A percentile compares a stretch with the other conserved stretches of the same genome.
Evolutionary conservation across 2,113 vertebrate genomes (phyloP).

Genomic region (Pluvialis apricaria): DNA sequence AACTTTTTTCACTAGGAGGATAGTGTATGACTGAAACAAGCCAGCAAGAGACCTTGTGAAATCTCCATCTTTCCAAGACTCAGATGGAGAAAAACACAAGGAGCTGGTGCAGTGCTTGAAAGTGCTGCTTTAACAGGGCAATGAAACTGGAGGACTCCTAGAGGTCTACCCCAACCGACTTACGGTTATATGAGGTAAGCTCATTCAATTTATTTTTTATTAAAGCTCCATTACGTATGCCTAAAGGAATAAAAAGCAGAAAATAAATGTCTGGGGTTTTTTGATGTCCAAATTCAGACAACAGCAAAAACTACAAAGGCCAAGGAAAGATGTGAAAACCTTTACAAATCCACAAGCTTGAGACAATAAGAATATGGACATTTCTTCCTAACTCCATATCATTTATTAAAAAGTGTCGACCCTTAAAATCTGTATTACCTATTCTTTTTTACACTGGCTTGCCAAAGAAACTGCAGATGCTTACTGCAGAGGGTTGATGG

Average conservation of each 20-base stretch:
- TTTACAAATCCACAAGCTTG: not conserved
- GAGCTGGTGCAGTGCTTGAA: not conserved
- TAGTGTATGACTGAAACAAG: not conserved
- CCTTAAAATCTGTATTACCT: not conserved
- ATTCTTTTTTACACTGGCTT: not conserved
- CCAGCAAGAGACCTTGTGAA: not conserved
- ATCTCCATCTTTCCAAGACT: not conserved
- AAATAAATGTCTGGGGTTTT: not conserved
- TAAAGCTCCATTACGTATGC: not conserved
- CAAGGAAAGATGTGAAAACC: not conserved
- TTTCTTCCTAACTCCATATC: not conserved
- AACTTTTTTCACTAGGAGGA: not conserved
- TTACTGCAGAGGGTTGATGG: not conserved
- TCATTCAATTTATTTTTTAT: not conserved
- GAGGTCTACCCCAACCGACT: not conserved
- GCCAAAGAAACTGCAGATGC: not conserved
- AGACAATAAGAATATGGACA: not conserved
- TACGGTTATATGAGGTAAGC: not conserved
- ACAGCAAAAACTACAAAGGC: not conserved
- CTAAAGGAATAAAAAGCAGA: not conserved
- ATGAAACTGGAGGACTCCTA: not conserved
- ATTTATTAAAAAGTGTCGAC: not conserved
- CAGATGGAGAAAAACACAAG: not conserved
- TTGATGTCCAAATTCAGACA: not conserved
- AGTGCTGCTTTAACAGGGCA: not conserved